These are phyloP conservation scores for Entelurus aequoreus DNA, from an alignment of 2,113 vertebrate species.

Conservation along the genomic window DNA sequence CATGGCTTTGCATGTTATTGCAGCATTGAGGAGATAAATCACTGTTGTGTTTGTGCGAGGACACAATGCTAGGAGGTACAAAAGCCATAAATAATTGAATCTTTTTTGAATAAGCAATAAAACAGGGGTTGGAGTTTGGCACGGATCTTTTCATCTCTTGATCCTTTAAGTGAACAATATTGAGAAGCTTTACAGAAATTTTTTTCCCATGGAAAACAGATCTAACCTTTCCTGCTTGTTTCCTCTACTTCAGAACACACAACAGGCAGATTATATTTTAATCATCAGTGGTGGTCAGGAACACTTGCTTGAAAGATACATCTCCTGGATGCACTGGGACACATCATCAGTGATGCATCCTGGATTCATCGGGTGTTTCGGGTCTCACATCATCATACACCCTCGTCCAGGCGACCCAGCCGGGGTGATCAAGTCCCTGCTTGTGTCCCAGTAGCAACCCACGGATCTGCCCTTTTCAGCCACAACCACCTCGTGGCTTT, in stretches of 20 bases:
- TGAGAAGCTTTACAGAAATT: conserved; percentile 35
- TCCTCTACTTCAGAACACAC: conserved; percentile 10
- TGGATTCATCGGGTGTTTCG: too few species aligned
- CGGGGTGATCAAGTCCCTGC: too few species aligned
- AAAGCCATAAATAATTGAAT: conserved; percentile 14
- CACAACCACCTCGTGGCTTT: too few species aligned
- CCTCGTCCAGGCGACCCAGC: too few species aligned
- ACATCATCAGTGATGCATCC: too few species aligned
- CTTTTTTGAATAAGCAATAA: conserved; percentile 53
- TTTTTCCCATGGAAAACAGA: conserved; percentile 37
- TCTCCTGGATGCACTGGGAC: too few species aligned
- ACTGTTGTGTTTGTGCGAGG: neutral
- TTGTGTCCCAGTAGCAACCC: too few species aligned
- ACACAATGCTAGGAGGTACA: conserved; percentile 1
- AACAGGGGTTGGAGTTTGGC: conserved; percentile 43
- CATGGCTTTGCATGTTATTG: conserved; percentile 23
- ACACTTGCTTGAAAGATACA: too few species aligned
- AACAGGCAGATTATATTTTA: conserved; percentile 20
- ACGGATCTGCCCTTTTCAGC: too few species aligned
- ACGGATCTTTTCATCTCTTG: conserved; percentile 17
- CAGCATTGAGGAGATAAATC: conserved; percentile 39
- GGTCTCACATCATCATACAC: too few species aligned
- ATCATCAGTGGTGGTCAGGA: conserved; percentile 19
- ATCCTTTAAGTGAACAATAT: conserved; percentile 43
- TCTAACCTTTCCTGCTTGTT: conserved; percentile 7